Evolutionary conservation across 2,888 invertebrate genomes (phyloP), one percentile per base, ranked within the genome.

Genomic region (Oligia fasciuncula): DNA sequence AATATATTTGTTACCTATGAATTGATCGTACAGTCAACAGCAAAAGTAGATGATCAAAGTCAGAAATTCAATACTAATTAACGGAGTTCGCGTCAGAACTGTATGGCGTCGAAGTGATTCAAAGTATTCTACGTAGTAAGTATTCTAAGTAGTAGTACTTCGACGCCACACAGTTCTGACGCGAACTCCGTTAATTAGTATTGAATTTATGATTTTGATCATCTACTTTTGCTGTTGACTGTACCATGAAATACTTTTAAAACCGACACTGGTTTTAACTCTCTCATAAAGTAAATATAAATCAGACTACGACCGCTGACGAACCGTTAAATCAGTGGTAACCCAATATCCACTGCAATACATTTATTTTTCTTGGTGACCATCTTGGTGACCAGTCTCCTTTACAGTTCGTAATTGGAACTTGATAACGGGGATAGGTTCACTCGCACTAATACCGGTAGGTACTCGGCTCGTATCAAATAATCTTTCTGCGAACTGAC

Each of bases 321-420:
- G 6, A 51, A 46, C 51, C 60, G 46, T 73, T 76, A 65, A 84
- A 81, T 84, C 79, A 51, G 40, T 13, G 65, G 51, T 19, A 19
- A 46, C 57, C 79, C 13, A 17, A 17, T 46, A 17, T 84, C 46
- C 66, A 70, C 40, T 40, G 4, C n/a, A 66, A 62, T 40, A 29
- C n/a, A 9, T 66, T 54, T 66, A 29, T 81, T 74, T 63, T 81
- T 69, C 13, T 60, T 49, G 49, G 57, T 9, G 57, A 23, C 3
- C 57, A 57, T 69, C 13, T 60, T 49, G 49, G 57, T 9, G 57
- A 23, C 3, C 57, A 57, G 9, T 71, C 57, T 57, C 23, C 17
- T 51, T 19, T 68, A 62, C 23, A 63, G 73, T 60, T 83, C 1
- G 57, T 73, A 71, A 71, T 86, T 69, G 72, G 57, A 69, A 43